These are phyloP conservation scores for Turnix velox DNA, from an alignment of 2,113 vertebrate genomes.

Conservation along the genomic window DNA sequence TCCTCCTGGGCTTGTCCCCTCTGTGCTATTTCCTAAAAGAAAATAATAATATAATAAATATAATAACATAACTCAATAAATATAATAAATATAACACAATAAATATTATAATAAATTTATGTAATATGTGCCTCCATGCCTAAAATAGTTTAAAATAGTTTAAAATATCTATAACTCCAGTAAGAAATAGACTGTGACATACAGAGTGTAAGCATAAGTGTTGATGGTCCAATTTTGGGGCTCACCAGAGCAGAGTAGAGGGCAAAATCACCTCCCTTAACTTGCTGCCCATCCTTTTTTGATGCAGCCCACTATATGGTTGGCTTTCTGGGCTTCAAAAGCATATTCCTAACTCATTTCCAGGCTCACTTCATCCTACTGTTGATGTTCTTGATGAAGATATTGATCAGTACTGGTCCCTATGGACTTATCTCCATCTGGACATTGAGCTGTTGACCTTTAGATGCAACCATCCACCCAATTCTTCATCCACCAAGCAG, in stretches of 20 bases:
- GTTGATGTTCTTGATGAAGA: no score
- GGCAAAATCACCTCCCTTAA: no score
- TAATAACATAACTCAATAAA: no score
- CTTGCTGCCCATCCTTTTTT: no score
- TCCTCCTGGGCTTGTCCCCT: background rate
- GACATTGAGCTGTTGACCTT: background rate
- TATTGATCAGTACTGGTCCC: no score
- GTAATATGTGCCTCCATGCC: background rate
- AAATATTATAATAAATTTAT: background rate
- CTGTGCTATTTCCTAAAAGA: background rate
- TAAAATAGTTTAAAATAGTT: no score
- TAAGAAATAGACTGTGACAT: background rate
- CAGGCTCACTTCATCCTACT: background rate
- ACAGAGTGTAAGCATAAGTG: background rate
- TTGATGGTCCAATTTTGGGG: background rate
- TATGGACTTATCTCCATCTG: background rate
- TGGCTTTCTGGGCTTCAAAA: no score
- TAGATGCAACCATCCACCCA: background rate
- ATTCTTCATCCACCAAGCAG: background rate
- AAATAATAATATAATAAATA: background rate
- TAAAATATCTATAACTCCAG: background rate
- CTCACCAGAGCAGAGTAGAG: no score
- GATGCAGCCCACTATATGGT: no score
- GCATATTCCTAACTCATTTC: no score
- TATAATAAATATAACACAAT: no score